Evolutionary conservation across 2,113 vertebrate genomes (phyloP).

Genomic region (Pelmatolapia mariae): DNA sequence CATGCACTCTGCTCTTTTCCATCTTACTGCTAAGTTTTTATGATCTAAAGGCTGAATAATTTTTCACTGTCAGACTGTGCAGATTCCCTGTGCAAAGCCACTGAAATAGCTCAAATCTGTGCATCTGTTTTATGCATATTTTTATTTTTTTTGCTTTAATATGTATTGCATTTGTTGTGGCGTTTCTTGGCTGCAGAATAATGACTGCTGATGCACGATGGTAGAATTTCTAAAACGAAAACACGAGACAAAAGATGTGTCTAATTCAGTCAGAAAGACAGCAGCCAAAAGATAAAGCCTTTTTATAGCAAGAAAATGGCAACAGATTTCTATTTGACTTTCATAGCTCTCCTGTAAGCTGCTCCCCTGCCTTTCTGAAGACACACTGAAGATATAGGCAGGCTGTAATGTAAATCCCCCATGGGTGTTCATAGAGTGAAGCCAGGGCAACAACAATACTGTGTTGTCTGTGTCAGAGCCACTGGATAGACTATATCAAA

Average conservation of each 20-base stretch:
- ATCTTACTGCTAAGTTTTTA: background rate
- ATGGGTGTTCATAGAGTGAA: conserved; percentile 17
- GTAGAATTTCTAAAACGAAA: background rate
- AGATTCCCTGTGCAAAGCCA: background rate
- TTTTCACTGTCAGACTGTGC: background rate
- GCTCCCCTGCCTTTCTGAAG: background rate
- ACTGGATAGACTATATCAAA: conserved; percentile 25
- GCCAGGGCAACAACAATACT: background rate
- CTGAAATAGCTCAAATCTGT: background rate
- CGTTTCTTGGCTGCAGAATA: background rate
- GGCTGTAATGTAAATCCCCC: conserved; percentile 29
- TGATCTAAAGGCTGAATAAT: background rate
- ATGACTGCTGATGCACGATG: background rate
- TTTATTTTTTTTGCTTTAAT: background rate
- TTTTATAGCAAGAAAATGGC: background rate
- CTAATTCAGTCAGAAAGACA: background rate
- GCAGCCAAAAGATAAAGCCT: background rate
- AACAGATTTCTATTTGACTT: conserved; percentile 1
- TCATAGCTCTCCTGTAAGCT: background rate
- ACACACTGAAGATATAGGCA: conserved; percentile 1
- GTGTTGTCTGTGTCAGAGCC: conserved; percentile 18
- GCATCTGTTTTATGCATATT: background rate
- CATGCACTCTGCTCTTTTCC: background rate
- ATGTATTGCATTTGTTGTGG: background rate
- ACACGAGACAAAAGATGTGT: background rate